Evolutionary conservation across 2,888 invertebrate genomes (phyloP), one percentile per base, ranked within the genome.

Genomic region (Synergus japonicus): DNA sequence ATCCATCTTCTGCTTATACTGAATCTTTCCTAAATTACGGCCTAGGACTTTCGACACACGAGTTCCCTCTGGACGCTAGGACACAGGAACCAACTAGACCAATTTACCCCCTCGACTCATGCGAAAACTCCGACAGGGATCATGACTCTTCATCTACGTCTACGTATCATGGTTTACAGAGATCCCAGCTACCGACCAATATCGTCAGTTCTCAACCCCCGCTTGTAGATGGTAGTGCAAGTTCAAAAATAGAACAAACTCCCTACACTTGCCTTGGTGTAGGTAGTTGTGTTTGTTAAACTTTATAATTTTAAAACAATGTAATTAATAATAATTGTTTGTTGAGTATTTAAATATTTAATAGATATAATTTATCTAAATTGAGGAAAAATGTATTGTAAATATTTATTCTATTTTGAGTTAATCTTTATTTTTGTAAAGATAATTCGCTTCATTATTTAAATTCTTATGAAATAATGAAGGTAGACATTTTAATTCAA

Each of bases 241-340:
- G 85, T 78, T 87, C 90, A 5, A 91, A 91, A 83, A 90, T 91
- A 69, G 91, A 91, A 73, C 91, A 90, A 79, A 84, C 88, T 2
- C 87, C 89, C 49, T 91, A 91, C 78, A 85, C 89, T 58, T 90
- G 90, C 79, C 87, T 91, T 15, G 90, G 90, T 4, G 89, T 91
- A 4, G 90, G 91, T 10, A 91, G 91, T 73, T 91, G 91, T 80
- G 91, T 91, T 67, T 91, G 91, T 86, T 90, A 87, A 90, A 84
- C 43, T 43, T 63, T 64, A 37, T 80, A 4, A 44, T 13, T 66
- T 66, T 12, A 1, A 43, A 41, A 41, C 15, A 65, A 37, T 41
- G n/a, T 67, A 43, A 44, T 67, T 43, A 43, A 18, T 63, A 73
- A 49, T 69, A 69, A 46, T 37, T 64, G 13, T 69, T 69, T 69